A percentile compares a stretch with the other conserved stretches of the same genome.
Conservation (phyloP, 2,888 invertebrate species). For the Oligia fasciuncula region DNA sequence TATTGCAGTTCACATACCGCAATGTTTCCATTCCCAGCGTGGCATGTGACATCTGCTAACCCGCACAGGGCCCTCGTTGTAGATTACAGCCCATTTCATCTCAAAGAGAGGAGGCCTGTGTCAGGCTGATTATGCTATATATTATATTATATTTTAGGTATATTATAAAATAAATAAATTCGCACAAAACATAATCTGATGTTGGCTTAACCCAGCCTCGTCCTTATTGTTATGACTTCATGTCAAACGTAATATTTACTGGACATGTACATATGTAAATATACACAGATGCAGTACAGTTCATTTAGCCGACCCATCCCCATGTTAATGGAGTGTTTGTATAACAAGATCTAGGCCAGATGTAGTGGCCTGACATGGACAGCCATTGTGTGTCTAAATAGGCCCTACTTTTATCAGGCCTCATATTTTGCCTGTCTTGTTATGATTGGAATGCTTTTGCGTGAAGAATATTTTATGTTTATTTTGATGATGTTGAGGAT, state of each 20-base stretch:
- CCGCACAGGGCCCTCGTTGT: too few relatives aligned
- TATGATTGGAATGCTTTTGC: slow-evolving; percentile 15
- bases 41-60: too few relatives aligned
- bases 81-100: too few relatives aligned
- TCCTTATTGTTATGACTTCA: not conserved
- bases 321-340: slow-evolving; percentile 50
- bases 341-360: slow-evolving; percentile 45
- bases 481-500: not conserved
- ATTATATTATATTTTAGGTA: not conserved
- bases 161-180: not conserved
- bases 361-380: slow-evolving; percentile 44
- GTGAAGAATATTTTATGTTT: not conserved
- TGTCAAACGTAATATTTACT: slow-evolving; percentile 20
- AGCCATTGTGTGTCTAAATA: slow-evolving; percentile 45
- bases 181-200: not conserved
- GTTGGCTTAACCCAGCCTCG: slow-evolving; percentile 11
- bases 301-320: slow-evolving; percentile 27
- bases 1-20: not conserved
- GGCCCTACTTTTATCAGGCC: slow-evolving; percentile 23
- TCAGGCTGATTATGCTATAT: too few relatives aligned
- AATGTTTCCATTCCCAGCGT: not conserved
- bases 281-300: slow-evolving; percentile 13
- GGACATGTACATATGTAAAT: slow-evolving; percentile 20
- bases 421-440: slow-evolving; percentile 32
- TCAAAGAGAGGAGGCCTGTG: too few relatives aligned